Evolutionary conservation across 2,888 invertebrate genomes (phyloP).

Genomic region (Platycheirus rosarum): DNA sequence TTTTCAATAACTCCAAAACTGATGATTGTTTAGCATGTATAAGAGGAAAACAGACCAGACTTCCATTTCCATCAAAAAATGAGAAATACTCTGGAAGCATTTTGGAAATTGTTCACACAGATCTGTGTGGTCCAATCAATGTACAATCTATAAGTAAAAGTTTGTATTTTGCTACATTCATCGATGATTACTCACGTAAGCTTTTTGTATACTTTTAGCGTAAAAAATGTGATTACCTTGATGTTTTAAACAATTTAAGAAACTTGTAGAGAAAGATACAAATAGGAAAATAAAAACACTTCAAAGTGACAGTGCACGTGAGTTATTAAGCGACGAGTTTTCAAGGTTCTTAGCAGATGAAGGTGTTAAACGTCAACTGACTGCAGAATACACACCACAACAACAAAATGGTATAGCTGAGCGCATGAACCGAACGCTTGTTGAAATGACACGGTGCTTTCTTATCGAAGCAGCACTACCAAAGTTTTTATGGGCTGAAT

Average conservation of each 20-base stretch:
- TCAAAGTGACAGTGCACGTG: slow-evolving; percentile 29
- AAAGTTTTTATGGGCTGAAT: too few relatives aligned
- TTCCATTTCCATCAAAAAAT: slow-evolving; percentile 12
- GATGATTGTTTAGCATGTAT: slow-evolving; percentile 12
- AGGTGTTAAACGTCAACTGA: slow-evolving; percentile 35
- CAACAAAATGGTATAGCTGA: too few relatives aligned
- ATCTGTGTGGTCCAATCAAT: slow-evolving; percentile 50
- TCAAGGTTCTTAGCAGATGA: slow-evolving; percentile 13
- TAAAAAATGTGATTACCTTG: slow-evolving; percentile 11
- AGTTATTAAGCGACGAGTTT: slow-evolving; percentile 32
- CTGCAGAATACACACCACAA: too few relatives aligned
- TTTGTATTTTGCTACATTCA: too few relatives aligned
- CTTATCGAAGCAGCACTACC: slow-evolving; percentile 70
- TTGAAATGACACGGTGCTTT: slow-evolving; percentile 75
- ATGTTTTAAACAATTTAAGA: slow-evolving; percentile 28
- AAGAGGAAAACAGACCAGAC: neutral
- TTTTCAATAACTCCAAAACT: neutral
- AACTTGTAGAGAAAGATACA: slow-evolving; percentile 19
- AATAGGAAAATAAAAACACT: slow-evolving; percentile 32
- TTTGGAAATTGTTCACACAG: too few relatives aligned
- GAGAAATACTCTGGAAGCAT: slow-evolving; percentile 11
- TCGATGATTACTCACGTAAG: slow-evolving; percentile 47
- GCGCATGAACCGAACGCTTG: too few relatives aligned
- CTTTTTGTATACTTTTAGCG: slow-evolving; percentile 28
- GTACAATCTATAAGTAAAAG: slow-evolving; percentile 48